A percentile compares a stretch with the other conserved stretches of the same genome.
Evolutionary conservation across 1,140 invertebrate genomes (phyloP).

Genomic region (Drosophila auraria): DNA sequence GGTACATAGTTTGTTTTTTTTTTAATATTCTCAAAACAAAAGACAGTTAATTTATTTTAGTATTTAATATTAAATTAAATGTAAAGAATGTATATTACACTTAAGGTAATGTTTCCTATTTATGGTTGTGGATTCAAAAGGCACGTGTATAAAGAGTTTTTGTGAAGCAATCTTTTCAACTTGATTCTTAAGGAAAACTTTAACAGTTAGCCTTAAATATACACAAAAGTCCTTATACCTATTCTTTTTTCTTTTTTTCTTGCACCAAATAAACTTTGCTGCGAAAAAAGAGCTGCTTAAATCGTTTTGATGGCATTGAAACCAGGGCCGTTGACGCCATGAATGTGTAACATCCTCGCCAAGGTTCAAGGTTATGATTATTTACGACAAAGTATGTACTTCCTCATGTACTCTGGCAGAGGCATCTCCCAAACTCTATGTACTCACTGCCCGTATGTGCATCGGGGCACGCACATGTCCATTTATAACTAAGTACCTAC

Average conservation of each 20-base stretch:
- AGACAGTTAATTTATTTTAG: accelerated
- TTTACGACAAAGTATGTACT: slow-evolving; percentile 46
- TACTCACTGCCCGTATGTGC: slow-evolving; percentile 6
- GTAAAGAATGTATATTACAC: background rate
- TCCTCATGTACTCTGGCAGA: slow-evolving; percentile 15
- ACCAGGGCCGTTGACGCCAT: slow-evolving; percentile 29
- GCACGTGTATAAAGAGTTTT: no score
- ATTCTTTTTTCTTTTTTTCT: background rate
- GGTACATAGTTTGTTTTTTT: background rate
- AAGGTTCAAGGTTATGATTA: slow-evolving; percentile 61
- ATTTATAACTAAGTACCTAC: slow-evolving; percentile 54
- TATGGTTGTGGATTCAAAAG: background rate
- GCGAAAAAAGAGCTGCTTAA: slow-evolving; percentile 2
- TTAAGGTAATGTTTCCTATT: background rate
- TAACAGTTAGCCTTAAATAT: background rate
- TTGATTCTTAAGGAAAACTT: background rate
- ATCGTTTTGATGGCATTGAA: slow-evolving; percentile 26
- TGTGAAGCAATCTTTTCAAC: background rate
- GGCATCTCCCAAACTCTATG: slow-evolving; percentile 1
- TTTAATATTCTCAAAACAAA: no score
- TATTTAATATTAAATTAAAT: background rate
- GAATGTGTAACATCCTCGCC: slow-evolving; percentile 46
- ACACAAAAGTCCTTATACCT: background rate
- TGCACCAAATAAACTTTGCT: background rate
- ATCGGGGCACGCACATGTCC: slow-evolving; percentile 28